Evolutionary conservation across 2,113 vertebrate genomes (phyloP), one percentile per base, ranked within the genome.

Genomic region (Siphamia tubifer): DNA sequence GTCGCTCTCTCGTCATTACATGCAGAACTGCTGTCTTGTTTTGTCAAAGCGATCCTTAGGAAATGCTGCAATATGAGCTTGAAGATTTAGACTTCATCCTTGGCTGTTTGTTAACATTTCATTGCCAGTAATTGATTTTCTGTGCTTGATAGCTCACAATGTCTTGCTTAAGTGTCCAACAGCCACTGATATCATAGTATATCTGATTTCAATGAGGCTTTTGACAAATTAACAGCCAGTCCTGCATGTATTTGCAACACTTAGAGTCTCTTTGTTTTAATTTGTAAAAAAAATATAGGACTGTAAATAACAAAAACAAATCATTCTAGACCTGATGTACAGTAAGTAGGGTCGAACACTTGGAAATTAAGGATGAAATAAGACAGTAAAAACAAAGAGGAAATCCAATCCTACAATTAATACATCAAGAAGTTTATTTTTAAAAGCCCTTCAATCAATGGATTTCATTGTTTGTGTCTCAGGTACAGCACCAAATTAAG

Each of bases 121-220:
- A 32, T 7, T 83, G 82, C 79, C 82, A 83, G 72, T 55, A 57
- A 83, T 86, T 64, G 77, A 84, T 88, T 84, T 81, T 35, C 38
- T 25, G 25, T 35, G 74, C 54, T 62, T 51, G 65, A 66, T 77
- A 36, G 55, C 61, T 68, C 40, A 62, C 58, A 56, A 30, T 36
- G 36, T 34, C 34, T 45, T 43, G 40, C 44, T 40, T 32, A 70
- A 62, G 56, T 66, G 72, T 69, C 53, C 54, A 58, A 23, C 44
- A 52, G 69, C 35, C 57, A 66, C 40, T 24, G 47, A 52, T 74
- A 62, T 60, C 27, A 40, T 61, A 54, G 61, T 49, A 39, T 36
- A 54, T 79, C 34, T 45, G 38, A 20, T 27, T 44, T 48, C 70
- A 51, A 55, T 4, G 34, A 45, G 49, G 12, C 31, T 63, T 45